Evolutionary conservation across 1,140 invertebrate genomes (phyloP).

Genomic region (Pararge aegeria): DNA sequence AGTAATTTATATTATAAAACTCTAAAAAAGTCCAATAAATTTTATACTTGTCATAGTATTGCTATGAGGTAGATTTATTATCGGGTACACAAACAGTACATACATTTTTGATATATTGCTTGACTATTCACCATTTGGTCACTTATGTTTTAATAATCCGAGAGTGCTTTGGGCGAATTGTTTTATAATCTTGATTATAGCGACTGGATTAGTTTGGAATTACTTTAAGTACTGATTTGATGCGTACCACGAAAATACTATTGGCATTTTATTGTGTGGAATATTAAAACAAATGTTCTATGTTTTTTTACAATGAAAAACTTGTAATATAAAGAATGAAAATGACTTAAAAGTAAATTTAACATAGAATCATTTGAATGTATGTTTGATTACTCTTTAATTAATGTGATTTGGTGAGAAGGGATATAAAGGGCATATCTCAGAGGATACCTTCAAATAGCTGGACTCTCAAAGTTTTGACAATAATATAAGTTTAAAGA

Average conservation of each 20-base stretch:
- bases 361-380: too few relatives aligned
- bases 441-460: too few relatives aligned
- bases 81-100: slow-evolving; percentile 6
- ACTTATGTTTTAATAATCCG: slow-evolving; percentile 24
- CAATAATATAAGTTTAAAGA: too few relatives aligned
- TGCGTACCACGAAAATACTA: slow-evolving; percentile 23
- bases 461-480: too few relatives aligned
- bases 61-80: slow-evolving; percentile 27
- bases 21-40: slow-evolving; percentile 40
- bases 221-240: slow-evolving; percentile 43
- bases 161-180: slow-evolving; percentile 54
- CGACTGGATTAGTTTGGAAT: slow-evolving; percentile 56
- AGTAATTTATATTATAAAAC: slow-evolving; percentile 2
- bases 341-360: too few relatives aligned
- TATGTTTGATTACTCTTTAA: too few relatives aligned
- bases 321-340: too few relatives aligned
- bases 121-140: slow-evolving; percentile 6
- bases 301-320: too few relatives aligned
- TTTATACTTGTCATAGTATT: slow-evolving; percentile 45
- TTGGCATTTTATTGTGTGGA: too few relatives aligned
- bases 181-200: slow-evolving; percentile 62
- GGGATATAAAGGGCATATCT: too few relatives aligned
- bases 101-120: not conserved
- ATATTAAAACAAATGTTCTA: too few relatives aligned
- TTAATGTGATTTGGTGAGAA: too few relatives aligned